A percentile compares a stretch with the other conserved stretches of the same genome.
These are phyloP conservation scores for Lumbricus terrestris DNA, from an alignment of 2,888 invertebrate species.

Conservation along the genomic window DNA sequence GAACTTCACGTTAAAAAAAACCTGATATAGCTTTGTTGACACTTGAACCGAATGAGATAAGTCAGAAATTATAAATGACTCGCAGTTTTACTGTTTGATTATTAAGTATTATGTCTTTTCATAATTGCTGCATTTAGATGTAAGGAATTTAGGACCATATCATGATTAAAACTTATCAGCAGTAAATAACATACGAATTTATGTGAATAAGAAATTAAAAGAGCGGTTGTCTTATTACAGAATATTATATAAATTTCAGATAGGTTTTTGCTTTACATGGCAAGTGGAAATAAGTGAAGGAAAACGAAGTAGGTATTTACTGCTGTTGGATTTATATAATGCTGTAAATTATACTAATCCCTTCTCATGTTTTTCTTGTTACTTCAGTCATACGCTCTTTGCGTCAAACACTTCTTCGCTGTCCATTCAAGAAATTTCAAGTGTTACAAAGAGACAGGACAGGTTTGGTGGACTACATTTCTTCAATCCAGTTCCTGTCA, in stretches of 20 bases:
- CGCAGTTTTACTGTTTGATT: background rate
- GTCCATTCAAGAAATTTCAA: conserved; percentile 77
- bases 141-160: background rate
- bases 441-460: conserved; percentile 68
- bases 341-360: background rate
- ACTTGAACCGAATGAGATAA: background rate
- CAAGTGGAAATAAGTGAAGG: background rate
- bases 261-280: background rate
- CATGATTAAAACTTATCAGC: background rate
- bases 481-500: conserved; percentile 85
- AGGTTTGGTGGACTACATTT: conserved; percentile 85
- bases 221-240: background rate
- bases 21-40: background rate
- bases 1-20: too few species aligned
- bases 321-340: background rate
- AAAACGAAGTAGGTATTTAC: background rate
- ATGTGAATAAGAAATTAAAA: background rate
- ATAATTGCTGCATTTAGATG: background rate
- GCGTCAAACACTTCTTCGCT: conserved; percentile 87
- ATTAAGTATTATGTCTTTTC: background rate
- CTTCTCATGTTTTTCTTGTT: background rate
- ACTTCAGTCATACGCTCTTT: conserved; percentile 73
- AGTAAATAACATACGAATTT: background rate
- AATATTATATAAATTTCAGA: background rate
- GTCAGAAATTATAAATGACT: background rate